A percentile compares a stretch with the other conserved stretches of the same genome.
Conservation (phyloP, 2,797 vertebrate genomes). For the Dendrocincla fuliginosa region DNA sequence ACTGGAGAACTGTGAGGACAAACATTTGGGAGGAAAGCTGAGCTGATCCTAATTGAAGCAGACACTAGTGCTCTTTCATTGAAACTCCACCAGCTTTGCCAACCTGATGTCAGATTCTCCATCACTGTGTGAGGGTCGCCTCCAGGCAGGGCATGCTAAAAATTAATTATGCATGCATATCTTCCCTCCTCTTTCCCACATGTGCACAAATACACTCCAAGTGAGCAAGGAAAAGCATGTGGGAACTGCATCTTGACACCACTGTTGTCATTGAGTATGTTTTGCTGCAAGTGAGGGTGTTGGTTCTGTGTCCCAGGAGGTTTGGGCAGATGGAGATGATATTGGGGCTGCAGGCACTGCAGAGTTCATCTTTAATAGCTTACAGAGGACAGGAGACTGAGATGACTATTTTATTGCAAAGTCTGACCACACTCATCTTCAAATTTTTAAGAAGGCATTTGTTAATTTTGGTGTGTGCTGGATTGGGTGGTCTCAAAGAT, state of each 20-base stretch:
- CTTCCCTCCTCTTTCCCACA: background rate
- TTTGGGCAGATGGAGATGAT: background rate
- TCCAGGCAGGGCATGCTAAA: background rate
- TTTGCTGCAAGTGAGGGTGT: background rate
- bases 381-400: background rate
- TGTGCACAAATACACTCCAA: background rate
- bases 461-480: background rate
- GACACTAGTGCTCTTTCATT: constrained; percentile 4
- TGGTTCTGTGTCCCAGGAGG: background rate
- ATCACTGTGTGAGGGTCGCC: background rate
- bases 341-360: background rate
- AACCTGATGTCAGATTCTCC: constrained; percentile 48
- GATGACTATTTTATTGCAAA: background rate
- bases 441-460: background rate
- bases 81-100: constrained; percentile 30
- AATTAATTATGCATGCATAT: background rate
- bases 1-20: constrained; percentile 64
- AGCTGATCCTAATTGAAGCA: constrained; percentile 60
- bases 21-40: constrained; percentile 54
- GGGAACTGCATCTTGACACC: background rate
- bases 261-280: background rate
- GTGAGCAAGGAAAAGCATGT: constrained; percentile 6
- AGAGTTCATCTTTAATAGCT: background rate
- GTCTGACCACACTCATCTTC: background rate
- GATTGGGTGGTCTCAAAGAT: background rate